phyloP scores from a whole-genome alignment of 1,140 invertebrate species.

The Drosophila repletoides region DNA sequence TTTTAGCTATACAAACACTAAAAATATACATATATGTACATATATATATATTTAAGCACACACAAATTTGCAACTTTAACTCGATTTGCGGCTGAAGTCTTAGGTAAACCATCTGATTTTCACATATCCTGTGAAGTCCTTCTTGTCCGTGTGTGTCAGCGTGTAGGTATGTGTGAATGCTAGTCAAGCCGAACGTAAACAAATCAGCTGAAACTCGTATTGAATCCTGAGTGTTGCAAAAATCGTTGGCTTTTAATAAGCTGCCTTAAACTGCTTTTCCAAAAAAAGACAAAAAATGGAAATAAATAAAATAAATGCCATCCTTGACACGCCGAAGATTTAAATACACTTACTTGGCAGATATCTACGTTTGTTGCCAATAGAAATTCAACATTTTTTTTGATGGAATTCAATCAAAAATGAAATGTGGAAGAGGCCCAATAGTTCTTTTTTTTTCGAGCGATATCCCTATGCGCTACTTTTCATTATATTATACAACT shows the following conservation, averaged over 20 bases:
- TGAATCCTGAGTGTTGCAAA: too few relatives aligned
- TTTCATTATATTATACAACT: too few relatives aligned
- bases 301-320: constrained; percentile 57
- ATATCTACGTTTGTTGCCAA: too few relatives aligned
- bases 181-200: constrained; percentile 29
- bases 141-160: neutral
- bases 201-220: constrained; percentile 33
- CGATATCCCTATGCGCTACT: too few relatives aligned
- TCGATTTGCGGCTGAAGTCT: constrained; percentile 45
- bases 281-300: constrained; percentile 3
- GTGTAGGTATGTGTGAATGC: neutral
- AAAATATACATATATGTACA: neutral
- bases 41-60: neutral
- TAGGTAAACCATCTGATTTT: constrained; percentile 29
- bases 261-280: constrained; percentile 36
- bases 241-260: constrained; percentile 36
- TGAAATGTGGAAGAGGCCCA: too few relatives aligned
- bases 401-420: too few relatives aligned
- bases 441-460: too few relatives aligned
- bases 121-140: constrained; percentile 12
- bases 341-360: too few relatives aligned
- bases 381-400: too few relatives aligned
- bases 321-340: too few relatives aligned
- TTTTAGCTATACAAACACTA: constrained; percentile 36
- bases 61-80: constrained; percentile 46